Conservation (phyloP, 1,140 invertebrate species). For the Atta texana region DNA sequence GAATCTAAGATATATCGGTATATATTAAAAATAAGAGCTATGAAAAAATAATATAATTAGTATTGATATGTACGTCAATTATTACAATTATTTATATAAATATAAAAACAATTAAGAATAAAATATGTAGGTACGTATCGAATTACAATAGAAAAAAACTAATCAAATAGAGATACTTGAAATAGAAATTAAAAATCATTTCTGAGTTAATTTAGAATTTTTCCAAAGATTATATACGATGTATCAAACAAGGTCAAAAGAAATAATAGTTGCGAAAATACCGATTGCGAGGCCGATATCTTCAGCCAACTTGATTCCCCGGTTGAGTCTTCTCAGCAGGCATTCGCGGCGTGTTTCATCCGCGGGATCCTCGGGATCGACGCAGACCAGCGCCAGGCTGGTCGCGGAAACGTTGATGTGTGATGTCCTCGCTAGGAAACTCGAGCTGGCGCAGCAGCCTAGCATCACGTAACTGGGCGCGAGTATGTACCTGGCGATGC, state of each 20-base stretch:
- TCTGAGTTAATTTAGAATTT: not conserved
- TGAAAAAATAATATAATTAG: too few species aligned
- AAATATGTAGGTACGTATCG: not conserved
- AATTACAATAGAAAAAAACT: not conserved
- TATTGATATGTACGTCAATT: too few species aligned
- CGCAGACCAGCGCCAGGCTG: slow-evolving; percentile 87
- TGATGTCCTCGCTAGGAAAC: slow-evolving; percentile 87
- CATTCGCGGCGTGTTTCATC: slow-evolving; percentile 84
- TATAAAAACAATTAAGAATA: not conserved
- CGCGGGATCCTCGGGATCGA: slow-evolving; percentile 86
- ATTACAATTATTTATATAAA: too few species aligned
- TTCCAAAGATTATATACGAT: not conserved
- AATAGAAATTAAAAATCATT: not conserved
- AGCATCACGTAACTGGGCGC: slow-evolving; percentile 88
- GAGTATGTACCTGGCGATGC: slow-evolving; percentile 85
- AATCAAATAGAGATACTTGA: not conserved
- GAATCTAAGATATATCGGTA: not conserved
- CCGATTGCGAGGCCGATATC: slow-evolving; percentile 82
- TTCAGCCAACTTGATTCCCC: slow-evolving; percentile 82
- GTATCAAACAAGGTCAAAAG: not conserved
- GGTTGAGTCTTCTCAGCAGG: slow-evolving; percentile 80
- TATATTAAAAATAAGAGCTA: not conserved
- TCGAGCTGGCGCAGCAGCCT: slow-evolving; percentile 87
- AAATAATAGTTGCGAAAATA: slow-evolving; percentile 31
- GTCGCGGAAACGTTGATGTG: slow-evolving; percentile 88